These are phyloP conservation scores for Siphlonurus alternatus DNA, from an alignment of 2,888 invertebrate genomes.

Conservation along the genomic window DNA sequence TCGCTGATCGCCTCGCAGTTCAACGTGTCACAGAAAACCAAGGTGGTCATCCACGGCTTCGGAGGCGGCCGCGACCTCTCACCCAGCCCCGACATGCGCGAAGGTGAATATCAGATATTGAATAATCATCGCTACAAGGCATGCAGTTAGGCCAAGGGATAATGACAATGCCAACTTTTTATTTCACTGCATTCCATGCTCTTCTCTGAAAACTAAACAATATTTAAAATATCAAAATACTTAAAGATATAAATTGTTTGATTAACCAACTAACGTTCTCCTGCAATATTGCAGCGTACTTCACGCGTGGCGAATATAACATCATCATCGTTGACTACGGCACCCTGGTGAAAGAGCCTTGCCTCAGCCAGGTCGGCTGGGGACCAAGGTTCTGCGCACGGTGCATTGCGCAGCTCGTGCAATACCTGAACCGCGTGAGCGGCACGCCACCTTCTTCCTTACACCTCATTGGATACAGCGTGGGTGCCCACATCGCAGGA, in stretches of 20 bases:
- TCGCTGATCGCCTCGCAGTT: slow-evolving; percentile 59
- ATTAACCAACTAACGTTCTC: too few species aligned
- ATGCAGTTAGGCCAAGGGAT: too few species aligned
- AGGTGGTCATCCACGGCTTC: slow-evolving; percentile 82
- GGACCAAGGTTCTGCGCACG: slow-evolving; percentile 36
- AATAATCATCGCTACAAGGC: too few species aligned
- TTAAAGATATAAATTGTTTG: too few species aligned
- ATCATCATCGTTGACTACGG: slow-evolving; percentile 78
- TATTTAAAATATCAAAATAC: too few species aligned
- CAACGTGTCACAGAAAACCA: slow-evolving; percentile 61
- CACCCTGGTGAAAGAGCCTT: slow-evolving; percentile 61
- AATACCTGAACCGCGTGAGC: slow-evolving; percentile 38
- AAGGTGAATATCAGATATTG: slow-evolving; percentile 32
- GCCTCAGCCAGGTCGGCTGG: slow-evolving; percentile 50
- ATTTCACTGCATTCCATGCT: neutral
- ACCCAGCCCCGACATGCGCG: slow-evolving; percentile 69
- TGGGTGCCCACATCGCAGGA: slow-evolving; percentile 73
- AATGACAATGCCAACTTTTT: too few species aligned
- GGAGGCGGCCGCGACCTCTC: slow-evolving; percentile 67
- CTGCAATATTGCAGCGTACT: slow-evolving; percentile 52
- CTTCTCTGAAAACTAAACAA: neutral
- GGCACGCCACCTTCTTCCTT: slow-evolving; percentile 20
- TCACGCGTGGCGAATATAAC: slow-evolving; percentile 62
- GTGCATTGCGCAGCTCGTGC: slow-evolving; percentile 65
- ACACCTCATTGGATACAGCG: slow-evolving; percentile 73